Percentiles rank a stretch among this genome's conserved stretches.
phyloP scores from a whole-genome alignment of 92 coral and sea anemone genomes.

The Scolanthus callimorphus region DNA sequence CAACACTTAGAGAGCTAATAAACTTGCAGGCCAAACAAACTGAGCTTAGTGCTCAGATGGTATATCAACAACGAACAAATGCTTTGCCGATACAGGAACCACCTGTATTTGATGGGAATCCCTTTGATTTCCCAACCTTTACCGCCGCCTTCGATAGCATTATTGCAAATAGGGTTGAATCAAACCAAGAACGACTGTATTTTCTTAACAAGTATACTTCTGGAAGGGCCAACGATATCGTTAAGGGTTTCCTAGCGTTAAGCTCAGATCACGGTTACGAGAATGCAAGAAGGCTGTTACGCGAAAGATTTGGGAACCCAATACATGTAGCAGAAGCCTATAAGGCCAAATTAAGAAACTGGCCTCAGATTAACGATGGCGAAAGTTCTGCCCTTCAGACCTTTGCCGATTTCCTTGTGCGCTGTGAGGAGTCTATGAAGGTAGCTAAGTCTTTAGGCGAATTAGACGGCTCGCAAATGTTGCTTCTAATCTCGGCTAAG shows the following conservation, averaged over 20 bases:
- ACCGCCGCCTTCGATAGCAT: constrained; percentile 52
- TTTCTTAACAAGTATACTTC: constrained; percentile 52
- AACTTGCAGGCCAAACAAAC: constrained; percentile 44
- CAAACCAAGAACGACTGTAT: constrained; percentile 42
- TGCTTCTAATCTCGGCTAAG: constrained; percentile 24
- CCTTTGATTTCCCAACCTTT: constrained; percentile 46
- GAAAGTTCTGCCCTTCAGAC: constrained; percentile 47
- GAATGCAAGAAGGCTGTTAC: constrained; percentile 46
- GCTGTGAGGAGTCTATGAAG: constrained; percentile 51
- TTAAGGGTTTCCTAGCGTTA: constrained; percentile 48
- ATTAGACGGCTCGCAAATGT: constrained; percentile 38
- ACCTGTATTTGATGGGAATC: constrained; percentile 39
- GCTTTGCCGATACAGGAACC: constrained; percentile 42
- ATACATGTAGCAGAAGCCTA: constrained; percentile 52
- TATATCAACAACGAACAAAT: constrained; percentile 25
- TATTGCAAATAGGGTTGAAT: constrained; percentile 25
- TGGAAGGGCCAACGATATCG: constrained; percentile 58
- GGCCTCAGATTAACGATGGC: constrained; percentile 60
- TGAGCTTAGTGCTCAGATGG: constrained; percentile 24
- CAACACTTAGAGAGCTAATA: constrained; percentile 6
- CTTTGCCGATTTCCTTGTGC: constrained; percentile 55
- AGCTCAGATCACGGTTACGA: constrained; percentile 43
- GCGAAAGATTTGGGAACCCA: constrained; percentile 62
- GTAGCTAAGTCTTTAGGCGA: constrained; percentile 37
- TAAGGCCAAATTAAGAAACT: constrained; percentile 37